Evolutionary conservation across 2,797 vertebrate genomes (phyloP), one percentile per base, ranked within the genome.

Genomic region (Neosilurus mollespiculum): DNA sequence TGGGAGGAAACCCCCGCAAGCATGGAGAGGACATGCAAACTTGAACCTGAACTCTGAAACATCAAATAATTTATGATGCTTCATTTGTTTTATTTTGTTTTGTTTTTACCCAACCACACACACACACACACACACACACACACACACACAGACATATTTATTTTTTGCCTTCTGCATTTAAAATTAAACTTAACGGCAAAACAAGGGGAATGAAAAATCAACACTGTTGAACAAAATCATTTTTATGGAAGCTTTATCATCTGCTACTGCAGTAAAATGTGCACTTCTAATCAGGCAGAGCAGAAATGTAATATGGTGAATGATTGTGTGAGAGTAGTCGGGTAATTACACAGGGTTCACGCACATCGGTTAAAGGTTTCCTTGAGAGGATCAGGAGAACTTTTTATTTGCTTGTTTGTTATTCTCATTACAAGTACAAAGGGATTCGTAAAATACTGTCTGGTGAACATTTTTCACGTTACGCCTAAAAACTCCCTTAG

Each of bases 241-340:
- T 18, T 20, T 37, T 62, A 62, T n/a, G 9, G 9, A 61, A 72
- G 1, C 30, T 56, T 80, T 62, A 69, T 61, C 37, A 62, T 72
- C 66, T 61, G 56, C 56, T 49, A 51, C 80, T 81, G 56, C 34
- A 43, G 67, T 61, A 22, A 71, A 53, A 72, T 62, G 66, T 70
- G 66, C 15, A 15, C 51, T 56, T 34, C 24, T 16, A 24, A 30
- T 81, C 34, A 24, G 54, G 10, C 65, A 43, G 49, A 24, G 37
- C 54, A 15, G 67, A 49, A 81, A 62, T 26, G 30, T 81, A 56
- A 70, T 59, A 37, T 18, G 24, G 34, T 5, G 58, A 61, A 18
- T 37, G n/a, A 43, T 49, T 24, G 54, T 43, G 15, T 43, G 34
- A 43, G 30, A 81, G 43, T 73, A 72, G 37, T 72, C 6, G 9